Base-by-base conservation (phyloP, 2,113 vertebrate genomes). In the Aspidoscelis tigris region DNA sequence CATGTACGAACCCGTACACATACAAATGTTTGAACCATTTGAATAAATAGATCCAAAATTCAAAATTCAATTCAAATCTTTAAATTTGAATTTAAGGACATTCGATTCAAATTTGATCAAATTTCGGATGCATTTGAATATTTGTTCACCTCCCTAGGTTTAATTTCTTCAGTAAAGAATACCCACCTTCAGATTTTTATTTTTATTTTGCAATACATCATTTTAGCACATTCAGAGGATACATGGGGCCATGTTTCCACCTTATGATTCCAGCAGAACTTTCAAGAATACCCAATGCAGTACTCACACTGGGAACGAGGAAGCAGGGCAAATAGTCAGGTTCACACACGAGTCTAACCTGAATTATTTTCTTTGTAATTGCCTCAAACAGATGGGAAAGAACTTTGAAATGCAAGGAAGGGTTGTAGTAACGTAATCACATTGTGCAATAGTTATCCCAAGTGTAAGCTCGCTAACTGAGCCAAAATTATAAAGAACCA, bases 181-280 rank as follows among this genome's bases (percentile, higher is more conserved):
- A 85, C n/a, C 88, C 55, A 76, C 76, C 43, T 58, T 84, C 90
- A 87, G 7, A 14, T n/a, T 86, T 61, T 61, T 61, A 12, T 12
- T 55, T 55, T 55, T 55, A 78, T 92, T 92, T 92, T 90, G 90
- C 86, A 92, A 84, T 89, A 11, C 0, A n/a, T 26, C 68, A 77
- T 75, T 39, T 87, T n/a, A 75, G 90, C 0, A 1, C 86, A 39
- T 84, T 78, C 76, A 88, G 76, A 89, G 89, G 92, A 76, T 8
- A 64, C 83, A 77, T 84, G 66, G 76, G 33, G 39, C 22, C 11
- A 8, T 2, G 68, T 66, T 55, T 75, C 9, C 9, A 74, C 77
- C n/a, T 26, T 0, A 9, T 0, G 53, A 33, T 39, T 65, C 78
- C 41, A 47, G 74, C 12, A 24, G 3, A 26, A 44, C 0, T 75